Conservation (phyloP, 2,113 vertebrate genomes). For the Trogon surrucura region DNA sequence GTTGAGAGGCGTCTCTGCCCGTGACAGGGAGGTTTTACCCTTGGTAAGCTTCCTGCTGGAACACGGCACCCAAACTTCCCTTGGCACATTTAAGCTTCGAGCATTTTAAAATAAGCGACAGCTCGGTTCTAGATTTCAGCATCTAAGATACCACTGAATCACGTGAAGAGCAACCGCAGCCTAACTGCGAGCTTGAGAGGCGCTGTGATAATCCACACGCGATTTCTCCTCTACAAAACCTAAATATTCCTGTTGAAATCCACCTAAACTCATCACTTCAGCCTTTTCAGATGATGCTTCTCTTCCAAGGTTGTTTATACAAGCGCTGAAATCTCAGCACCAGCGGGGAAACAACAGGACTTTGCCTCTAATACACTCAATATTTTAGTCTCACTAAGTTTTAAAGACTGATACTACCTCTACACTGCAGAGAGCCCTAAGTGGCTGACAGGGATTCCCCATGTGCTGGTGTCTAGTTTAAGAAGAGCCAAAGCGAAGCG, state of each 20-base stretch:
- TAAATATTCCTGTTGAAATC: neutral
- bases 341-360: neutral
- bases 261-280: neutral
- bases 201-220: neutral
- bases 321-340: neutral
- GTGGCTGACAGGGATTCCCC: neutral
- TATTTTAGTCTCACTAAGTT: neutral
- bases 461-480: neutral
- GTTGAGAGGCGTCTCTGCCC: too few relatives aligned
- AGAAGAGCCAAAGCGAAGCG: neutral
- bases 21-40: neutral
- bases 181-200: neutral
- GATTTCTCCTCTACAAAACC: neutral
- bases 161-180: neutral
- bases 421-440: neutral
- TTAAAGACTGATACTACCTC: neutral
- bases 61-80: neutral
- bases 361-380: neutral
- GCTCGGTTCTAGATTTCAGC: neutral
- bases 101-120: neutral
- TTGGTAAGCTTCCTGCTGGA: neutral
- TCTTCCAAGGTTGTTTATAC: neutral
- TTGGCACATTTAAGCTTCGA: neutral
- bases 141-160: neutral
- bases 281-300: neutral